Evolutionary conservation across 2,797 vertebrate genomes (phyloP).

Genomic region (Pagetopsis macropterus): DNA sequence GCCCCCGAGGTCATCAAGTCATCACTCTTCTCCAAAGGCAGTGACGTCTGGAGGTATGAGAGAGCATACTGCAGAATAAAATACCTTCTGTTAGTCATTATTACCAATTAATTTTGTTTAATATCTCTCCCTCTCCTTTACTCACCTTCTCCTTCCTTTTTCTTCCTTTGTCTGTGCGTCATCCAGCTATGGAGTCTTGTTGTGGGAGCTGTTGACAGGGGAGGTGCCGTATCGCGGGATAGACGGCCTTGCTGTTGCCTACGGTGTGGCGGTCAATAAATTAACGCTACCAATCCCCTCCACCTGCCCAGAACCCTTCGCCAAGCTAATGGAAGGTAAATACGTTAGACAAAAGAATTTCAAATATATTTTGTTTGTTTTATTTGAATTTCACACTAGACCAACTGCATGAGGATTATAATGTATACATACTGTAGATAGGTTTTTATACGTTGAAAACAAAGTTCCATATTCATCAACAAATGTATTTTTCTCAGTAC

Average conservation of each 20-base stretch:
- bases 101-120: not conserved
- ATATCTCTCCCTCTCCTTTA: not conserved
- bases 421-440: accelerated
- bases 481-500: no score
- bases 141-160: not conserved
- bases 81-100: not conserved
- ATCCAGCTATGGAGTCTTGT: conserved; percentile 92
- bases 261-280: conserved; percentile 95
- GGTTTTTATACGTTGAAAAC: not conserved
- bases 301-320: conserved; percentile 94
- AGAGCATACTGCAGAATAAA: not conserved
- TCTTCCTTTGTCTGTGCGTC: not conserved
- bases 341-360: not conserved
- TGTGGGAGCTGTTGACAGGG: conserved; percentile 96
- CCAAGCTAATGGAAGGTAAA: conserved; percentile 96
- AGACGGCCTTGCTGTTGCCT: conserved; percentile 95
- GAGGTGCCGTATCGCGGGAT: conserved; percentile 96
- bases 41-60: conserved; percentile 93
- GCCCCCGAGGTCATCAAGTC: conserved; percentile 97
- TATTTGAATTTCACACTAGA: not conserved
- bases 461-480: not conserved
- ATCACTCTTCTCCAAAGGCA: conserved; percentile 97
- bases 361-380: not conserved
- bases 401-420: not conserved
- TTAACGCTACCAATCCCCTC: conserved; percentile 95